phyloP scores from a whole-genome alignment of 2,888 invertebrate genomes.

The Mycalesis mineus region DNA sequence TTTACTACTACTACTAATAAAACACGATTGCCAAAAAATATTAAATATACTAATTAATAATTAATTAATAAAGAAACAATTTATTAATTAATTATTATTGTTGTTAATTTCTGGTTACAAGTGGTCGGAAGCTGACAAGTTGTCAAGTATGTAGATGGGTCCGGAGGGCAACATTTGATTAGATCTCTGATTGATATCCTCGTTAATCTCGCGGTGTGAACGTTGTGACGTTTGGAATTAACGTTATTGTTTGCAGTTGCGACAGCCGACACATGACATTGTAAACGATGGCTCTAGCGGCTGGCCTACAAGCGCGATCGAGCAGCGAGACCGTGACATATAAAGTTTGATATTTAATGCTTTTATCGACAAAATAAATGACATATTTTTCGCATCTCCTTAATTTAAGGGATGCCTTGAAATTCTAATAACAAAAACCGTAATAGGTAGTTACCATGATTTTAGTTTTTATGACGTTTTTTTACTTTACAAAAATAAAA shows the following conservation, averaged over 20 bases:
- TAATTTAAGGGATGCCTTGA: too few relatives aligned
- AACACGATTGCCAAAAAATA: too few relatives aligned
- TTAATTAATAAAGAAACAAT: too few relatives aligned
- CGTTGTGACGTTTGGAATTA: conserved; percentile 28
- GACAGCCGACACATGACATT: conserved; percentile 74
- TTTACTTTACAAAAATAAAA: too few relatives aligned
- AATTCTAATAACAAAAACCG: too few relatives aligned
- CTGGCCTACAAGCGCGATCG: conserved; percentile 75
- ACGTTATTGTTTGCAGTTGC: conserved; percentile 61
- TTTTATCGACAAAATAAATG: conserved; percentile 27
- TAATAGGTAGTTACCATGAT: too few relatives aligned
- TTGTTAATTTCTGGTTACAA: neutral
- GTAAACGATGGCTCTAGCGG: conserved; percentile 57
- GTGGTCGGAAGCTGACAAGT: neutral
- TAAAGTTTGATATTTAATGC: conserved; percentile 62
- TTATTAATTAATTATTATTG: neutral
- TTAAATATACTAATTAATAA: too few relatives aligned
- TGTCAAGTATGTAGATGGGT: neutral
- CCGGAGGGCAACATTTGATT: conserved; percentile 7
- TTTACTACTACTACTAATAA: too few relatives aligned
- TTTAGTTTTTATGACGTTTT: too few relatives aligned
- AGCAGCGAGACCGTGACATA: conserved; percentile 72
- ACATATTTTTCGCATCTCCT: too few relatives aligned
- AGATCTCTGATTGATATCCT: conserved; percentile 8
- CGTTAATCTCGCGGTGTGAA: conserved; percentile 19